phyloP scores from a whole-genome alignment of 2,797 vertebrate genomes.

The Orientallactaga sibirica region DNA sequence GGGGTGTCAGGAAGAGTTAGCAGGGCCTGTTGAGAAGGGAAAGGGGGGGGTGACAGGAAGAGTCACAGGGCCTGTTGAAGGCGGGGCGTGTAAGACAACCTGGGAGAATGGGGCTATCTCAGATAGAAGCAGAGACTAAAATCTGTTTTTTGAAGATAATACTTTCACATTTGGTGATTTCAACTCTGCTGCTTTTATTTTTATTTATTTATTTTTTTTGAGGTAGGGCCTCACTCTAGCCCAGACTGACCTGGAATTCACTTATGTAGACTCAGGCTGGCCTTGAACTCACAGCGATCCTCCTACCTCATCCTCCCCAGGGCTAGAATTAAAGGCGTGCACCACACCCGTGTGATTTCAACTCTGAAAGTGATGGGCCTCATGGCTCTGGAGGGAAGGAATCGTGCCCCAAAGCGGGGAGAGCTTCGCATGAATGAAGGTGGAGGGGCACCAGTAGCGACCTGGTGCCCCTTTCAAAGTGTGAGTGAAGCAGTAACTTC shows the following conservation, averaged over 20 bases:
- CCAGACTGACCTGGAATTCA: too few species aligned
- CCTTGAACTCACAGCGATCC: too few species aligned
- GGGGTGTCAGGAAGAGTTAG: rapidly evolving
- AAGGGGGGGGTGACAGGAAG: background rate
- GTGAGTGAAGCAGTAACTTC: background rate
- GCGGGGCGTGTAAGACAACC: too few species aligned
- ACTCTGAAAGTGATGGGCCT: background rate
- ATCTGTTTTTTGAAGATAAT: background rate
- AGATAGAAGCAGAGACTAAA: background rate
- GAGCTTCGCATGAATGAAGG: background rate
- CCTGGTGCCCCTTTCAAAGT: background rate
- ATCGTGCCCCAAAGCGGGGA: background rate
- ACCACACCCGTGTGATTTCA: background rate
- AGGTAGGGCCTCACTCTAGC: too few species aligned
- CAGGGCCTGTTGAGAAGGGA: background rate
- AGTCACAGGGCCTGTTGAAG: background rate
- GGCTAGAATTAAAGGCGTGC: too few species aligned
- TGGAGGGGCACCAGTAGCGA: background rate
- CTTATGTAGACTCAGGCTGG: too few species aligned
- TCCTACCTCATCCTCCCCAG: too few species aligned
- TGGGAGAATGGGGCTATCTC: background rate
- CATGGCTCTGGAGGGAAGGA: background rate
- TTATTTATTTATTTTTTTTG: too few species aligned
- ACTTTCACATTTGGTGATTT: background rate
- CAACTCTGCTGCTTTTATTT: too few species aligned